phyloP scores from a whole-genome alignment of 2,888 invertebrate genomes.

The Tinea semifulvella region DNA sequence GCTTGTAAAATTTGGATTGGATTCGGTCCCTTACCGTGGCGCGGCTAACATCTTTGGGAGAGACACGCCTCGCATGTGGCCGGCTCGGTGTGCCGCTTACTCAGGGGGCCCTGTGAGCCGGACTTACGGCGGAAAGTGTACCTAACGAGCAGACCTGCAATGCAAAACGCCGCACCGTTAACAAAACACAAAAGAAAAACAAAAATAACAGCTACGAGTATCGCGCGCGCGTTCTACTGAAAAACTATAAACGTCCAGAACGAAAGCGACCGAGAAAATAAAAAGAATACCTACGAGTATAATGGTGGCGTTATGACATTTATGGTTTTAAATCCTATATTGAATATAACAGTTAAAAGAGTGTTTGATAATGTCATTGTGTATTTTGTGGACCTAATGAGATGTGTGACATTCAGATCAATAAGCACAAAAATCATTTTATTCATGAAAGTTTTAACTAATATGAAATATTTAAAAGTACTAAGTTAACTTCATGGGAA shows the following conservation, averaged over 20 bases:
- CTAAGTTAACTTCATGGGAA: too few relatives aligned
- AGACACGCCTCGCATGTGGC: slow-evolving; percentile 67
- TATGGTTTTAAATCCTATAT: background rate
- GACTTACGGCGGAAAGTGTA: slow-evolving; percentile 69
- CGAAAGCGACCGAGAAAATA: slow-evolving; percentile 49
- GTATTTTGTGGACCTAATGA: too few relatives aligned
- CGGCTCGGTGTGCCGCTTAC: slow-evolving; percentile 57
- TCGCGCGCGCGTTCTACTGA: slow-evolving; percentile 59
- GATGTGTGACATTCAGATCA: too few relatives aligned
- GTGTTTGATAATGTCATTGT: too few relatives aligned
- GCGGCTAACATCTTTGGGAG: slow-evolving; percentile 66
- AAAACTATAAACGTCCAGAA: slow-evolving; percentile 43
- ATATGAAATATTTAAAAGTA: too few relatives aligned
- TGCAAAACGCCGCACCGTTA: slow-evolving; percentile 66
- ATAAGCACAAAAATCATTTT: too few relatives aligned
- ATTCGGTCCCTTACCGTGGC: slow-evolving; percentile 54
- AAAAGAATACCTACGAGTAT: slow-evolving; percentile 26
- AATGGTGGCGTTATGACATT: background rate
- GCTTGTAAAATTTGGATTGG: slow-evolving; percentile 11
- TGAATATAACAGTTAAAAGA: too few relatives aligned
- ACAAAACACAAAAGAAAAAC: slow-evolving; percentile 58
- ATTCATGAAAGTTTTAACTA: too few relatives aligned
- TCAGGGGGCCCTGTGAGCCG: slow-evolving; percentile 62
- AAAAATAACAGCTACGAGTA: slow-evolving; percentile 25
- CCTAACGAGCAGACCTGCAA: slow-evolving; percentile 69